Evolutionary conservation across 2,888 invertebrate species (phyloP).

Genomic region (Calliopum simillimum): DNA sequence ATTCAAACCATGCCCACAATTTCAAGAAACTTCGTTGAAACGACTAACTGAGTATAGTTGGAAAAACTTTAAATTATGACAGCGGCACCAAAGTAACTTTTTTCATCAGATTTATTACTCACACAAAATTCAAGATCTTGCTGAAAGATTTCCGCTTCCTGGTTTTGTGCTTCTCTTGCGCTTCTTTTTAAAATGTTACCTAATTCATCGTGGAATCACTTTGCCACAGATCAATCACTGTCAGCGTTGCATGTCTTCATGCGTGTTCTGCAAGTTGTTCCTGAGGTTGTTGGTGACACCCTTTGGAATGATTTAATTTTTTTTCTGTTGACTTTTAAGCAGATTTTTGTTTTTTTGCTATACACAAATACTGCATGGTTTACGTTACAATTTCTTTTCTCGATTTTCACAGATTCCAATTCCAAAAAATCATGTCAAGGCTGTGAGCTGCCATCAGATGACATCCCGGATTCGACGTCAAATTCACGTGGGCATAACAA

Average conservation of each 20-base stretch:
- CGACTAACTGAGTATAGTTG: too few species aligned
- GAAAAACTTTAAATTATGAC: not conserved
- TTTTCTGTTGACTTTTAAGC: conserved; percentile 25
- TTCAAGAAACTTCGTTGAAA: too few species aligned
- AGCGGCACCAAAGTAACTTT: not conserved
- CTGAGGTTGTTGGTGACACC: conserved; percentile 30
- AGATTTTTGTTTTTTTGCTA: not conserved
- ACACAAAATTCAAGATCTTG: not conserved
- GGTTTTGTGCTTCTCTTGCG: conserved; percentile 43
- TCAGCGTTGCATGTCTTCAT: conserved; percentile 44
- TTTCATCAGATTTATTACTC: conserved; percentile 7
- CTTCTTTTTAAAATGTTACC: conserved; percentile 57
- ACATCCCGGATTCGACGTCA: conserved; percentile 77
- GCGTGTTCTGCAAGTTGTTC: conserved; percentile 37
- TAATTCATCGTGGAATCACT: conserved; percentile 50
- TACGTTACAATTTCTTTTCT: conserved; percentile 31
- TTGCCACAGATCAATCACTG: conserved; percentile 58
- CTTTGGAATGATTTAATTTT: conserved; percentile 16
- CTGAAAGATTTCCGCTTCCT: not conserved
- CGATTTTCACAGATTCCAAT: conserved; percentile 65
- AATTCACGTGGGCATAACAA: conserved; percentile 78
- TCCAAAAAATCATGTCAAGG: conserved; percentile 81
- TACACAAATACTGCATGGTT: not conserved
- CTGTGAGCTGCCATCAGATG: conserved; percentile 81
- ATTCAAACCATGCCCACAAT: too few species aligned